A percentile compares a stretch with the other conserved stretches of the same genome.
Conservation (phyloP, 2,113 vertebrate genomes). For the Ceyx margarethae region DNA sequence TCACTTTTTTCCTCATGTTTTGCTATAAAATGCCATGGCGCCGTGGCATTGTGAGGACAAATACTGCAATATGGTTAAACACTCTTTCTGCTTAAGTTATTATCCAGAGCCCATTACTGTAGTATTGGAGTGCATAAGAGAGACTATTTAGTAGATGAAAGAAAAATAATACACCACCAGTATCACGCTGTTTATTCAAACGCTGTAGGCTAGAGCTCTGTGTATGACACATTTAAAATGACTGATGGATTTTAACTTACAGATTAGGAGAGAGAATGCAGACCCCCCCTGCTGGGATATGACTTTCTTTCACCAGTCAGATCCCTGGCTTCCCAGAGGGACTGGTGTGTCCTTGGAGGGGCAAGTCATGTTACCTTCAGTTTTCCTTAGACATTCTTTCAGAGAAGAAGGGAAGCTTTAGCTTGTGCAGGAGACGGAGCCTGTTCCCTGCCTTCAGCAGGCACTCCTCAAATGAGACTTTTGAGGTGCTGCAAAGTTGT, state of each 20-base stretch:
- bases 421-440: background rate
- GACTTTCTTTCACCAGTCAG: background rate
- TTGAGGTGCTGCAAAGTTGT: background rate
- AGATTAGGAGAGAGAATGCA: constrained; percentile 7
- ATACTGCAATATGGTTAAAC: constrained; percentile 20
- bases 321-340: background rate
- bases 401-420: background rate
- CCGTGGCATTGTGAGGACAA: background rate
- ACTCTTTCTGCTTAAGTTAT: constrained; percentile 7
- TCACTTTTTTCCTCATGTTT: constrained; percentile 15
- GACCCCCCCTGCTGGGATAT: background rate
- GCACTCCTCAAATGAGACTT: background rate
- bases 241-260: constrained; percentile 26
- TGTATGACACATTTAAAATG: constrained; percentile 21
- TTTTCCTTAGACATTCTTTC: background rate
- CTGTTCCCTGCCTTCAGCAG: background rate
- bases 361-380: background rate
- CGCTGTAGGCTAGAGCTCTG: constrained; percentile 6
- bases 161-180: constrained; percentile 9
- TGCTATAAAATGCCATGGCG: background rate
- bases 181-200: constrained; percentile 24
- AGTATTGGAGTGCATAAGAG: background rate
- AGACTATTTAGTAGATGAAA: constrained; percentile 17
- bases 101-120: constrained; percentile 3
- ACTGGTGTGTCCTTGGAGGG: background rate